These are phyloP conservation scores for Diploptera punctata DNA, from an alignment of 2,888 invertebrate genomes.

Conservation along the genomic window DNA sequence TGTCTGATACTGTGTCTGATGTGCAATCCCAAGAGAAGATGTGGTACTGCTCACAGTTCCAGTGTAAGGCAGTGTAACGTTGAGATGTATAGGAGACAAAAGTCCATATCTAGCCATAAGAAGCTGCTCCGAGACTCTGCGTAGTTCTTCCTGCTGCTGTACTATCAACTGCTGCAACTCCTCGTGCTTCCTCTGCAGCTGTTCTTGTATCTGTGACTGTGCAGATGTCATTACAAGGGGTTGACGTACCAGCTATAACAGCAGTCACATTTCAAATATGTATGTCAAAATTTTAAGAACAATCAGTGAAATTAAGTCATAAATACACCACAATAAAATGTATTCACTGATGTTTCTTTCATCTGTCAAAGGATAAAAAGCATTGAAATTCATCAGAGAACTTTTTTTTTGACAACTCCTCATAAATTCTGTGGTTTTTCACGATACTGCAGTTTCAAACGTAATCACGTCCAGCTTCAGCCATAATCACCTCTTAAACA, in stretches of 20 bases:
- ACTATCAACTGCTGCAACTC: constrained; percentile 84
- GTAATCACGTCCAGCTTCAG: too few species aligned
- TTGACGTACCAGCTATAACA: constrained; percentile 18
- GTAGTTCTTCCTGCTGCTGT: constrained; percentile 85
- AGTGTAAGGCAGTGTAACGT: constrained; percentile 27
- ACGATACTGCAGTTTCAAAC: too few species aligned
- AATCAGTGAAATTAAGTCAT: too few species aligned
- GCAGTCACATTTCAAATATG: too few species aligned
- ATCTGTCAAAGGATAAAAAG: too few species aligned
- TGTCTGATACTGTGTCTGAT: neutral
- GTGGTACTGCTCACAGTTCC: constrained; percentile 54
- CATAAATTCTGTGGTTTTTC: too few species aligned
- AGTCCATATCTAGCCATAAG: constrained; percentile 81
- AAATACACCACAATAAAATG: too few species aligned
- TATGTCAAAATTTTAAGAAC: too few species aligned
- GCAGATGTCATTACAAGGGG: constrained; percentile 38
- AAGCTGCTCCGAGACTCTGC: constrained; percentile 86
- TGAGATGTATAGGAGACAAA: constrained; percentile 53
- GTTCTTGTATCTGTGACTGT: constrained; percentile 68
- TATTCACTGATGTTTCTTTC: too few species aligned
- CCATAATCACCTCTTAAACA: too few species aligned
- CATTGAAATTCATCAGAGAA: too few species aligned
- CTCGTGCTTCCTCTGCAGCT: constrained; percentile 82
- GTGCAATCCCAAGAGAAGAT: constrained; percentile 46
- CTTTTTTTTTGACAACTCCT: too few species aligned